phyloP scores from a whole-genome alignment of 2,888 invertebrate genomes.

The Drosophila tanythrix region DNA sequence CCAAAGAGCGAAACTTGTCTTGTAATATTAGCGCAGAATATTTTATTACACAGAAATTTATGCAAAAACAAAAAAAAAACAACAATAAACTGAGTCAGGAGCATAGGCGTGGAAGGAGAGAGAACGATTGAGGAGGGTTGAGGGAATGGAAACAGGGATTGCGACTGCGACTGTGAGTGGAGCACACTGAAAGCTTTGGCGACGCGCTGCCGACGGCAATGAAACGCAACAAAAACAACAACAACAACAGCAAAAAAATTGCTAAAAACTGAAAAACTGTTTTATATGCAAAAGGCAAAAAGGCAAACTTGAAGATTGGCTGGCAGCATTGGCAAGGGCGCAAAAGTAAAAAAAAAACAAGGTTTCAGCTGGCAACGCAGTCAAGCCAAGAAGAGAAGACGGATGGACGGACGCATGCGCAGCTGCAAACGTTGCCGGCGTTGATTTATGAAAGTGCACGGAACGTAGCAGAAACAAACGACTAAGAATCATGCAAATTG shows the following conservation, averaged over 20 bases:
- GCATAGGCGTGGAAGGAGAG: slow-evolving; percentile 15
- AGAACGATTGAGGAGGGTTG: slow-evolving; percentile 8
- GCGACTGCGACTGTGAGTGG: slow-evolving; percentile 12
- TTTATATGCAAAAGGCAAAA: slow-evolving; percentile 74
- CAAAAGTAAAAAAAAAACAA: slow-evolving; percentile 58
- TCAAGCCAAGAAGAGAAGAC: slow-evolving; percentile 11
- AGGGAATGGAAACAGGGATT: slow-evolving; percentile 3
- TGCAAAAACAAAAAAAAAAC: slow-evolving; percentile 58
- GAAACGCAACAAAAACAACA: slow-evolving; percentile 44
- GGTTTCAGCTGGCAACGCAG: slow-evolving; percentile 46
- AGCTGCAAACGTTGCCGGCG: slow-evolving; percentile 74
- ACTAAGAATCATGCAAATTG: slow-evolving; percentile 64
- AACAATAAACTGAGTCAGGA: slow-evolving; percentile 50
- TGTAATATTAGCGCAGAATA: slow-evolving; percentile 74
- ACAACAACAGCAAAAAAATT: slow-evolving; percentile 37
- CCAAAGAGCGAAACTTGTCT: slow-evolving; percentile 23
- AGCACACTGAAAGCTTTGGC: slow-evolving; percentile 74
- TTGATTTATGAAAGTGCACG: slow-evolving; percentile 82
- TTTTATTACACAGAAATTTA: slow-evolving; percentile 78
- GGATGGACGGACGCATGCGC: slow-evolving; percentile 67
- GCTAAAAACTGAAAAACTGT: slow-evolving; percentile 69
- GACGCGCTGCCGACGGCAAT: slow-evolving; percentile 76
- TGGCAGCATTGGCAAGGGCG: slow-evolving; percentile 68
- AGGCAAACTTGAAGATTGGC: slow-evolving; percentile 30
- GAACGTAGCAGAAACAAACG: slow-evolving; percentile 25